Percentiles rank a stretch among this genome's conserved stretches.
Conservation (phyloP, 2,113 vertebrate species). For the Paratilapia polleni region DNA sequence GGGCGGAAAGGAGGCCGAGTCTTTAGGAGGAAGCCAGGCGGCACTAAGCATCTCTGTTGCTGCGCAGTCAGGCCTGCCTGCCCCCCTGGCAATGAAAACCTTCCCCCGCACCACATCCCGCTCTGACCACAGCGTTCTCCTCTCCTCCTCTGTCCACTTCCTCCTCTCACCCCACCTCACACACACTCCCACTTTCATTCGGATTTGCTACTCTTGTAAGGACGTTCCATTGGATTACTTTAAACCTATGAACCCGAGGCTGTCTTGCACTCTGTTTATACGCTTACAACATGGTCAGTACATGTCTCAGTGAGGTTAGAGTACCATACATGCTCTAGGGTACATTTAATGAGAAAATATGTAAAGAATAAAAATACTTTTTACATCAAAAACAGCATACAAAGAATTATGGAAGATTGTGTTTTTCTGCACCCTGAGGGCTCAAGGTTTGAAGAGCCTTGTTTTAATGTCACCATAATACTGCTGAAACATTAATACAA, state of each 20-base stretch:
- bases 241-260: constrained; percentile 26
- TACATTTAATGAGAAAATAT: background rate
- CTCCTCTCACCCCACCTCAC: constrained; percentile 38
- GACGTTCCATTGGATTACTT: constrained; percentile 34
- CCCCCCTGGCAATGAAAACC: constrained; percentile 91
- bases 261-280: background rate
- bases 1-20: constrained; percentile 84
- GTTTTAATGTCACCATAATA: background rate
- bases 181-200: constrained; percentile 25
- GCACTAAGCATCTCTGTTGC: constrained; percentile 95
- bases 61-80: constrained; percentile 94
- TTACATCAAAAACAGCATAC: background rate
- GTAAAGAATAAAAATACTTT: background rate
- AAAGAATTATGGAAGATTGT: background rate
- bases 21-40: constrained; percentile 96
- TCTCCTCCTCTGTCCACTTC: constrained; percentile 31
- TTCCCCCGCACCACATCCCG: constrained; percentile 13
- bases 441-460: background rate
- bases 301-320: background rate
- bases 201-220: constrained; percentile 40
- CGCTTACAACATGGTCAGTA: background rate
- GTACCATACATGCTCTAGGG: background rate
- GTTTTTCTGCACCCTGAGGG: background rate
- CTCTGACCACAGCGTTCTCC: constrained; percentile 48
- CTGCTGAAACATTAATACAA: background rate